These are phyloP conservation scores for Drosophila grimshawi DNA, from an alignment of 1,140 invertebrate genomes.

Conservation along the genomic window DNA sequence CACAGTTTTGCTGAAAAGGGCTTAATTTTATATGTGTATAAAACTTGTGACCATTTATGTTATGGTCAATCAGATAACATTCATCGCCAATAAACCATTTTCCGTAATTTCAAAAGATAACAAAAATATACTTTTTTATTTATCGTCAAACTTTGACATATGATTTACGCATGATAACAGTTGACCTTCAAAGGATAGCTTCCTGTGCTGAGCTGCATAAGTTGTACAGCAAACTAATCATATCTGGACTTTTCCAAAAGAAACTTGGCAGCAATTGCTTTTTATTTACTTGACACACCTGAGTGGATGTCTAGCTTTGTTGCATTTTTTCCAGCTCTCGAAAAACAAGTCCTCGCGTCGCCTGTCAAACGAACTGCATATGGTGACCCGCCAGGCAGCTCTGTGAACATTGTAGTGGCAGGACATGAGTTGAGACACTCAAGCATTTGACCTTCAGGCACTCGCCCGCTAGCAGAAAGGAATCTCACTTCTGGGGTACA, in stretches of 20 bases:
- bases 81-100: neutral
- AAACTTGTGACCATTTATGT: neutral
- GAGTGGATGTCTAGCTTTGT: conserved; percentile 55
- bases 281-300: conserved; percentile 60
- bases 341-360: conserved; percentile 39
- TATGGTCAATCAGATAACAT: conserved; percentile 18
- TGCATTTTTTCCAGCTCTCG: conserved; percentile 45
- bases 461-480: conserved; percentile 22
- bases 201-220: neutral
- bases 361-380: conserved; percentile 19
- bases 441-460: conserved; percentile 36
- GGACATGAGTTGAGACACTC: conserved; percentile 6
- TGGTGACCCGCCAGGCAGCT: conserved; percentile 23
- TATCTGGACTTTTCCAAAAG: conserved; percentile 21
- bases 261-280: conserved; percentile 15
- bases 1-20: conserved; percentile 1
- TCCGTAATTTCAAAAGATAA: neutral
- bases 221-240: conserved; percentile 17
- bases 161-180: neutral
- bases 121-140: neutral
- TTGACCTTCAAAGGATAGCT: neutral
- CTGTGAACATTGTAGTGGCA: no score
- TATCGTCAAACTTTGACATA: neutral
- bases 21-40: conserved; percentile 8
- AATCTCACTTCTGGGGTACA: conserved; percentile 1